Conservation (phyloP, 2,888 invertebrate species). For the Eupithecia inturbata region DNA sequence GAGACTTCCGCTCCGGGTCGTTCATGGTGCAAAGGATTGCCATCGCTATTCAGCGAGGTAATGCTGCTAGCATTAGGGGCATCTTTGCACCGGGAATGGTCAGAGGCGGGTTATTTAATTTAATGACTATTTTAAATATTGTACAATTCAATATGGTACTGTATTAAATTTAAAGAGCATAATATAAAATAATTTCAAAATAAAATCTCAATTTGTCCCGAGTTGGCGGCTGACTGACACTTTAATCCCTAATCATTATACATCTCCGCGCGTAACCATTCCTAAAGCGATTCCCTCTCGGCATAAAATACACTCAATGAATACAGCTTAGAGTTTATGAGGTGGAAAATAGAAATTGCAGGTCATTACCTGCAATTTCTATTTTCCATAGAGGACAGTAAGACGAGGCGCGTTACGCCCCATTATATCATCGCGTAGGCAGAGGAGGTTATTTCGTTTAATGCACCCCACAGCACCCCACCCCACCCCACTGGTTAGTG, state of each 20-base stretch:
- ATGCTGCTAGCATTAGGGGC: too few species aligned
- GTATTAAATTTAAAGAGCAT: too few species aligned
- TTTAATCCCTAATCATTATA: constrained; percentile 5
- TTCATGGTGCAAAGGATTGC: too few species aligned
- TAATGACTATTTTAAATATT: too few species aligned
- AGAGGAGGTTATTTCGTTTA: constrained; percentile 72
- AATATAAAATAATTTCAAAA: too few species aligned
- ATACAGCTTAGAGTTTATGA: constrained; percentile 25
- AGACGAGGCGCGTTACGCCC: constrained; percentile 56
- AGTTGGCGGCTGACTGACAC: background rate
- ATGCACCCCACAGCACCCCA: constrained; percentile 64
- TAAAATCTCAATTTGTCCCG: constrained; percentile 4
- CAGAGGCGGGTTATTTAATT: too few species aligned
- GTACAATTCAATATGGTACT: too few species aligned
- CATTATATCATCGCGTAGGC: constrained; percentile 65
- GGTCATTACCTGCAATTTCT: too few species aligned
- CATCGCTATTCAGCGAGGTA: too few species aligned
- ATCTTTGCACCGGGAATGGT: too few species aligned
- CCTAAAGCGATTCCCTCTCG: constrained; percentile 1
- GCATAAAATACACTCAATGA: background rate
- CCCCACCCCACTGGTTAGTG: constrained; percentile 56
- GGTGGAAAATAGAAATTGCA: constrained; percentile 45
- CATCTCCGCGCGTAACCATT: constrained; percentile 10
- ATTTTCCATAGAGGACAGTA: constrained; percentile 53
- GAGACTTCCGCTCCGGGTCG: too few species aligned